Percentiles rank a stretch among this genome's conserved stretches.
phyloP scores from a whole-genome alignment of 2,888 invertebrate genomes.

The Lasioglossum malachurum region DNA sequence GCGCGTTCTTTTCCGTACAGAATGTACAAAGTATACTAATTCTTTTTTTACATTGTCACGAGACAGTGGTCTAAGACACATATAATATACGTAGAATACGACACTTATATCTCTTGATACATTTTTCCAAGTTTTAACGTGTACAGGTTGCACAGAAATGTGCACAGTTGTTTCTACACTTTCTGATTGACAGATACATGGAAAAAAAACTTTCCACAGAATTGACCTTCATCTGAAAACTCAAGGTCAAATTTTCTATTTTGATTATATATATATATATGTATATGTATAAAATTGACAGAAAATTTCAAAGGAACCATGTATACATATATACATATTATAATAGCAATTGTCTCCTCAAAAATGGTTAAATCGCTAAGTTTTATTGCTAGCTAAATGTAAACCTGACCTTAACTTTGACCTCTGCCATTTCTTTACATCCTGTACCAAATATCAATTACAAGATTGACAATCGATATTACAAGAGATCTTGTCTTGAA shows the following conservation, averaged over 20 bases:
- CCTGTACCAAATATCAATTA: background rate
- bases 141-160: background rate
- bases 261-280: background rate
- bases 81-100: background rate
- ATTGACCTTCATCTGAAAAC: background rate
- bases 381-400: background rate
- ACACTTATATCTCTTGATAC: background rate
- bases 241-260: background rate
- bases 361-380: background rate
- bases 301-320: background rate
- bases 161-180: background rate
- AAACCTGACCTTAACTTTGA: background rate
- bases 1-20: background rate
- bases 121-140: background rate
- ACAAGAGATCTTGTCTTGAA: slow-evolving; percentile 14
- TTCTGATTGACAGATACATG: background rate
- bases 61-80: slow-evolving; percentile 9
- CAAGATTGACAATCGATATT: slow-evolving; percentile 1
- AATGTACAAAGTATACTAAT: background rate
- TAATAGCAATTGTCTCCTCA: background rate
- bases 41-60: background rate
- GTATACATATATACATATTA: too few relatives aligned
- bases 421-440: background rate
- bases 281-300: background rate
- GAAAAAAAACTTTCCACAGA: background rate